Evolutionary conservation across 2,113 vertebrate genomes (phyloP).

Genomic region (Microtus richardsoni): DNA sequence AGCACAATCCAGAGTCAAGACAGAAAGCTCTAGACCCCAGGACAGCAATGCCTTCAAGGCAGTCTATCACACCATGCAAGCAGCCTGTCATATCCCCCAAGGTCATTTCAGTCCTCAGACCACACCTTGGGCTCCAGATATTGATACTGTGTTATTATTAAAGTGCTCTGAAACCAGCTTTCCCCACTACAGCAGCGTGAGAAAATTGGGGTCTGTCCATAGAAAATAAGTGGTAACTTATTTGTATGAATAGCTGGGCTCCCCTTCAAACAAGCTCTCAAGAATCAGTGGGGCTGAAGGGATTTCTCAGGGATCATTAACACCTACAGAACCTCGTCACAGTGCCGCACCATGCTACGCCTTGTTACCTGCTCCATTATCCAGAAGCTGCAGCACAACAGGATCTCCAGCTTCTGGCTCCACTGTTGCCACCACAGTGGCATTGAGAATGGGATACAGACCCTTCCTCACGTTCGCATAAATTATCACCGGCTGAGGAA

Average conservation of each 20-base stretch:
- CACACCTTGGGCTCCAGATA: background rate
- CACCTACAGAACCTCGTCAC: background rate
- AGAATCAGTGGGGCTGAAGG: background rate
- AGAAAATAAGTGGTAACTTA: background rate
- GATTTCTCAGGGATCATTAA: background rate
- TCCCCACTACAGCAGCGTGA: background rate
- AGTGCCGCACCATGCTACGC: background rate
- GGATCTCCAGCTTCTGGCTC: slow-evolving; percentile 73
- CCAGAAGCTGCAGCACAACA: slow-evolving; percentile 78
- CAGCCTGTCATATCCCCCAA: background rate
- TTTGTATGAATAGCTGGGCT: background rate
- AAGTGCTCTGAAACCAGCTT: background rate
- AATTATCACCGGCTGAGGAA: slow-evolving; percentile 79
- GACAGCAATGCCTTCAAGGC: background rate
- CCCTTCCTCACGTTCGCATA: slow-evolving; percentile 84
- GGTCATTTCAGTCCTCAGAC: background rate
- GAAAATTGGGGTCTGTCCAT: background rate
- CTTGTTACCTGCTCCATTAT: slow-evolving; percentile 86
- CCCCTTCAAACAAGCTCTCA: too few species aligned
- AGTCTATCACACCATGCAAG: background rate
- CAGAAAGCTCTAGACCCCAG: background rate
- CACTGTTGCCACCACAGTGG: slow-evolving; percentile 82
- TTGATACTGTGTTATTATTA: background rate
- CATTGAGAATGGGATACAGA: slow-evolving; percentile 79
- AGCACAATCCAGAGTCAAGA: background rate